Evolutionary conservation across 2,888 invertebrate species (phyloP).

Genomic region (Noctua comes): DNA sequence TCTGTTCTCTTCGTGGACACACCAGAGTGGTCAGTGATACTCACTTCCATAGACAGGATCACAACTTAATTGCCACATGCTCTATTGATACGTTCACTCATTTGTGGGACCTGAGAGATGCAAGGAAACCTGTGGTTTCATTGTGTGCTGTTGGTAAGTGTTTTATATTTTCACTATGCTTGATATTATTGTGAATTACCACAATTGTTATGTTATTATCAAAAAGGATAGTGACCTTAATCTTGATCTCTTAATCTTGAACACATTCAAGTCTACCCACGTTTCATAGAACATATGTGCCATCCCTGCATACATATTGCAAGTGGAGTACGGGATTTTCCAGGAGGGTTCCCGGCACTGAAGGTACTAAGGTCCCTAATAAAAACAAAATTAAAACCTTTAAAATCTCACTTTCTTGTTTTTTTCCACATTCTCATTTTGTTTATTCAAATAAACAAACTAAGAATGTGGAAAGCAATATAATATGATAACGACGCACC

Average conservation of each 20-base stretch:
- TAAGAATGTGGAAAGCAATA: too few relatives aligned
- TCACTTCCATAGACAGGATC: constrained; percentile 95
- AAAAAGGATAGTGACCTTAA: not conserved
- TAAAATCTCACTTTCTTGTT: not conserved
- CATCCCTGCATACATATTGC: too few relatives aligned
- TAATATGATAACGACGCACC: not conserved
- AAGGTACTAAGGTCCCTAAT: not conserved
- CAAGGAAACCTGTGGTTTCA: constrained; percentile 95
- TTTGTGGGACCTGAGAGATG: constrained; percentile 97
- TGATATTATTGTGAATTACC: not conserved
- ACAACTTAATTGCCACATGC: constrained; percentile 93
- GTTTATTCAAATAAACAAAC: too few relatives aligned
- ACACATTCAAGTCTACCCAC: too few relatives aligned
- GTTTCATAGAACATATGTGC: too few relatives aligned
- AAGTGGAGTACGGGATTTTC: too few relatives aligned
- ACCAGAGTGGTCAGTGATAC: constrained; percentile 97
- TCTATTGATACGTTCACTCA: constrained; percentile 98
- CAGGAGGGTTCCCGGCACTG: too few relatives aligned
- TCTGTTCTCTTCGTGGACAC: constrained; percentile 94
- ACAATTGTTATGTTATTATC: not conserved
- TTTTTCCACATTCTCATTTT: too few relatives aligned
- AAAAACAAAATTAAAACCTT: not conserved
- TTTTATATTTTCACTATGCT: constrained; percentile 8
- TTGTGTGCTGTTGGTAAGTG: constrained; percentile 95
- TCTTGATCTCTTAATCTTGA: too few relatives aligned